Base-by-base conservation (phyloP, 2,888 invertebrate species). In the Scotopteryx bipunctaria region DNA sequence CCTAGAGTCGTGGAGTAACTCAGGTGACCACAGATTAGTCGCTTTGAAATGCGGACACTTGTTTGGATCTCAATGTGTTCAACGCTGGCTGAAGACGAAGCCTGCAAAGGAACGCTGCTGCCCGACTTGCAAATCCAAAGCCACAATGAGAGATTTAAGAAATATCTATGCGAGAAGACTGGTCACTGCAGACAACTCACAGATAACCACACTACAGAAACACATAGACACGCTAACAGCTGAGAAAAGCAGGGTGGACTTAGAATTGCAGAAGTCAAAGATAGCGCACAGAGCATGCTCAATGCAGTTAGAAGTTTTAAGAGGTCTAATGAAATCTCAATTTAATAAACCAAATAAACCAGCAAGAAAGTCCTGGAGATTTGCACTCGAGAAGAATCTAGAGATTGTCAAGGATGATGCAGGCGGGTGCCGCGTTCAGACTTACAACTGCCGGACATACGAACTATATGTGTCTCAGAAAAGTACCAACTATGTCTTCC, bases 11-110 rank as follows among this genome's bases (percentile, higher is more conserved):
- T 98, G 97, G 96, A 95, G 95, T 2, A 96, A 94, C 74, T 93
- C 94, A 0, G 98, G 98, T 0, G 93, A 92, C 0, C 99, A 99
- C 78, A 91, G 98, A 43, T 84, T 98, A 1, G 95, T 95, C n/a
- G 94, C 96, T 0, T 83, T 99, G 5, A 94, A 94, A 71, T 99
- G 99, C 80, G 99, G 99, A 0, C 99, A 99, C 83, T 82, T 98
- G 4, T 99, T 98, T 81, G 99, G 99, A 0, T 84, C 93, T 0
- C 91, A 92, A 11, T 98, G 98, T 73, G 94, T 97, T 5, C 84
- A 92, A 42, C 91, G 93, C 23, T 97, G 97, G 97, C 78, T 97
- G 3, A 88, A 84, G 42, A 91, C 80, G 54, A 93, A 86, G 52
- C 60, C 78, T 0, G 78, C 86, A 0, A 91, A 88, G 15, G 91